Evolutionary conservation across 53 echinoderm and acorn worm species (phyloP).

Genomic region (Mesocentrotus franciscanus): DNA sequence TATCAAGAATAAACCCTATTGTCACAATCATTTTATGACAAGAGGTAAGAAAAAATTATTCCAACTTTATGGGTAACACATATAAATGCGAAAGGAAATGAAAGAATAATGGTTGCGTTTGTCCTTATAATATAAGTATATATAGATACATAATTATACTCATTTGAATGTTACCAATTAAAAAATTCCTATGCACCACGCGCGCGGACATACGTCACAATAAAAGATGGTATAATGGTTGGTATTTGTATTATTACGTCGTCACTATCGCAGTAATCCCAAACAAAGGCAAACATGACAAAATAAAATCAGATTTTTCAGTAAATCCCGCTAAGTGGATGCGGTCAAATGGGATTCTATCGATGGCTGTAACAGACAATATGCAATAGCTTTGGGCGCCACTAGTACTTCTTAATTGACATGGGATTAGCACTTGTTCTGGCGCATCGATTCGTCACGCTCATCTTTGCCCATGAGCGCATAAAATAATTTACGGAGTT

Average conservation of each 20-base stretch:
- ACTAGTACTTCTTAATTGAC: not conserved
- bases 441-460: not conserved
- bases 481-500: not conserved
- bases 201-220: not conserved
- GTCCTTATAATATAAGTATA: no score
- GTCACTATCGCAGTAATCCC: not conserved
- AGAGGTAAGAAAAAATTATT: no score
- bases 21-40: no score
- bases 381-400: not conserved
- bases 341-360: not conserved
- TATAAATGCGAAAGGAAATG: no score
- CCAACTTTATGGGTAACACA: no score
- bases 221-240: not conserved
- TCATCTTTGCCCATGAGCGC: not conserved
- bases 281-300: not conserved
- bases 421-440: constrained; percentile 7
- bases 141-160: no score
- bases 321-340: not conserved
- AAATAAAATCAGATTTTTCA: not conserved
- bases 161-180: not conserved
- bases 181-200: no score
- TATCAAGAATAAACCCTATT: no score
- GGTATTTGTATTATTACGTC: not conserved
- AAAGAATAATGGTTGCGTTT: no score
- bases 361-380: not conserved